Evolutionary conservation across 2,113 vertebrate species (phyloP), one percentile per base, ranked within the genome.

Genomic region (Limanda limanda): DNA sequence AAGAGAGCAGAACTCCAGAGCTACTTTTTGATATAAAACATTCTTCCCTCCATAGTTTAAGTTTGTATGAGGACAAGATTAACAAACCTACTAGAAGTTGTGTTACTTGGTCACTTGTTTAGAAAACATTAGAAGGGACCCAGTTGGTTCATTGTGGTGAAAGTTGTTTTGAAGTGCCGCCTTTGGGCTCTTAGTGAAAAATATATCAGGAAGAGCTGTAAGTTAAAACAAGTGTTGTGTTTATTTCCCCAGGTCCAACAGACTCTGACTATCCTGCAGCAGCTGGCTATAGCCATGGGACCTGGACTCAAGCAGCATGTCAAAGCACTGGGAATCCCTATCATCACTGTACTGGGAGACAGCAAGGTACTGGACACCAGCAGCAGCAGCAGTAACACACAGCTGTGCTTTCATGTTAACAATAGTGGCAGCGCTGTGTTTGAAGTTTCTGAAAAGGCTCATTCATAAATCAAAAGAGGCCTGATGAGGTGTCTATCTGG

Each of bases 341-440:
- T 98, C 25, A 95, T 99, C 85, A 97, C 96, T 3, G 97, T 99
- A 31, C 94, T 99, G 63, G 98, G 98, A 73, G 98, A 99, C 74
- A 97, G 97, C 92, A 99, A 99, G 96, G 98, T 99, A 94, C 23
- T 45, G 45, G 31, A 31, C 31, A 31, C 18, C 48, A 27, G n/a
- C 14, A 52, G 40, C 51, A 15, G 47, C 47, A 51, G 47, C 47
- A 51, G 47, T 18, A 4, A 40, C 9, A 3, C 21, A 51, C 52
- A 4, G 3, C 21, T 31, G 31, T 31, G 31, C 4, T 31, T 31
- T 31, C 31, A 31, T 31, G 31, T 31, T 31, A 31, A 31, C 31
- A 31, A 31, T 31, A 31, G 31, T 8, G 6, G 31, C 31, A 31
- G 31, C 27, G 27, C 27, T 17, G 14, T 25, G 3, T 69, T 25